Percentiles rank a stretch among this genome's conserved stretches.
Conservation (phyloP, 92 coral and sea anemone genomes). For the Chrysogorgia sp. region DNA sequence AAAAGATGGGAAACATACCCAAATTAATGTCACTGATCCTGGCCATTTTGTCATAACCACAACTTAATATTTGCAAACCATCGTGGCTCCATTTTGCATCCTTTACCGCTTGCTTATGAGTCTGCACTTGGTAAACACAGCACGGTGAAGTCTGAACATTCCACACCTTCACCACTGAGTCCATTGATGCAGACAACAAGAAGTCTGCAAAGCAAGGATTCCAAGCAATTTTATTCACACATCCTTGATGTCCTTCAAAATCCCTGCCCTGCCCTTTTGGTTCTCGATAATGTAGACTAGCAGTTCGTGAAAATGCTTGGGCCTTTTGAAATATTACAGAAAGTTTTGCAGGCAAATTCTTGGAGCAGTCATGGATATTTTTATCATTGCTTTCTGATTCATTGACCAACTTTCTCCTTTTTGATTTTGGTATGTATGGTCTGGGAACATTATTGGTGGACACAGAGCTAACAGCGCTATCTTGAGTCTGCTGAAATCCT, state of each 20-base stretch:
- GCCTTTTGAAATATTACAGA: constrained; percentile 23
- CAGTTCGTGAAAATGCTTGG: constrained; percentile 4
- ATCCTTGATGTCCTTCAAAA: constrained; percentile 71
- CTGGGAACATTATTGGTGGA: neutral
- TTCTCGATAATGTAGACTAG: constrained; percentile 44
- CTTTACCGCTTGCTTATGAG: constrained; percentile 80
- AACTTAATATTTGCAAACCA: constrained; percentile 79
- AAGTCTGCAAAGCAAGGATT: constrained; percentile 65
- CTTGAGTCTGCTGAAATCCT: neutral
- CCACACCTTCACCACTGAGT: constrained; percentile 75
- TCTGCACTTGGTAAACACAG: constrained; percentile 58
- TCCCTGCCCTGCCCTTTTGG: constrained; percentile 57
- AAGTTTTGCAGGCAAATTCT: neutral
- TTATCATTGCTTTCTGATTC: neutral
- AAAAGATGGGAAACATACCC: constrained; percentile 47
- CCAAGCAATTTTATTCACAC: constrained; percentile 78
- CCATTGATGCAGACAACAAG: constrained; percentile 90
- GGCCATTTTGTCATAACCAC: constrained; percentile 91
- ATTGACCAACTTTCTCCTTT: constrained; percentile 11
- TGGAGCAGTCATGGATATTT: neutral
- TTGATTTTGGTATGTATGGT: constrained; percentile 43
- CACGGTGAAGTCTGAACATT: constrained; percentile 60
- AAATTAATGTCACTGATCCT: constrained; percentile 73
- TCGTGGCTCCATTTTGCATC: constrained; percentile 82
- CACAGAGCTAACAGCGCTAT: neutral